Base-by-base conservation (phyloP, 2,113 vertebrate species). In the Anser cygnoides region DNA sequence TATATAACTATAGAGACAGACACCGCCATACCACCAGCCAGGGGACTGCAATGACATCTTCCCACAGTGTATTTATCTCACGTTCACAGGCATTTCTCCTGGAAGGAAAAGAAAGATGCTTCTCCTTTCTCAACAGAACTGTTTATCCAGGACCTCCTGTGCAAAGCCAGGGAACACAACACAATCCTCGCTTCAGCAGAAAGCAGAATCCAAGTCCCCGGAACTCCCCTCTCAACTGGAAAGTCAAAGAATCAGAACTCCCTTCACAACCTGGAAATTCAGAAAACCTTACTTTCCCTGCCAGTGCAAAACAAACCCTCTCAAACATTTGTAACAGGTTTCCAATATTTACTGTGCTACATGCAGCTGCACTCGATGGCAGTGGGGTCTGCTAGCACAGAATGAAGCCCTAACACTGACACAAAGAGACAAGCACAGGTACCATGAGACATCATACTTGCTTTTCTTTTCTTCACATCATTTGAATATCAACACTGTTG, bases 391-490 rank as follows among this genome's bases (percentile, higher is more conserved):
- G 49, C 58, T 37, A 25, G 13, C 62, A 16, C 44, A 92, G 35
- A 76, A 74, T 0, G 3, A 61, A 61, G 28, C 14, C 28, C 23
- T 16, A 66, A 76, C 17, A 23, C 5, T 9, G 31, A 41, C n/a
- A 50, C 0, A 5, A 25, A 76, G 29, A 72, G 29, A 86, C 2
- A 0, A 63, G 4, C 31, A 66, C 1, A 3, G 0, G 10, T 43
- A 33, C 46, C 73, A 2, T 0, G 3, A 81, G 43, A 57, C 31
- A 84, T 3, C 20, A 29, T 2, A 14, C 33, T 82, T 25, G 6
- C 8, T 12, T 1, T 26, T 62, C 52, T 50, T 50, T 73, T 79
- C 46, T 61, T 62, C 35, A 17, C 25, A 44, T 79, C 31, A n/a
- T 13, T 62, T 74, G 66, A 25, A 46, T 66, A 59, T 33, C 52